A percentile compares a stretch with the other conserved stretches of the same genome.
Conservation (phyloP, 2,797 vertebrate genomes). For the Hybognathus amarus region DNA sequence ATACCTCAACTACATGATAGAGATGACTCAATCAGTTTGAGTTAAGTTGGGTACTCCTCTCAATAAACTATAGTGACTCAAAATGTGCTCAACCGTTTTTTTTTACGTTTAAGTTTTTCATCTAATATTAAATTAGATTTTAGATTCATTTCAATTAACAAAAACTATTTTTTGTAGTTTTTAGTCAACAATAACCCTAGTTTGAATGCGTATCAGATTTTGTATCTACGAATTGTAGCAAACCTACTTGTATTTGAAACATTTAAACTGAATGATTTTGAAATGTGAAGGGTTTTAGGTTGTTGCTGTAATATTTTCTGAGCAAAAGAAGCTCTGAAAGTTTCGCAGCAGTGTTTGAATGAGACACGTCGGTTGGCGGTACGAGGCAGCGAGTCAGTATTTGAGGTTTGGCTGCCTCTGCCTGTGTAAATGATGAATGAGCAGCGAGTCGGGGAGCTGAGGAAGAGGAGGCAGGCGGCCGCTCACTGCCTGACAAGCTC, state of each 20-base stretch:
- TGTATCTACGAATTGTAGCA: not conserved
- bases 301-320: not conserved
- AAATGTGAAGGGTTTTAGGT: too few species aligned
- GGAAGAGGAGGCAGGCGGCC: conserved; percentile 40
- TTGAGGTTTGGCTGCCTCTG: conserved; percentile 26
- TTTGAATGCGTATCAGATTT: not conserved
- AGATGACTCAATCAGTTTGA: too few species aligned
- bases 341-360: conserved; percentile 32
- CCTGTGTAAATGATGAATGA: conserved; percentile 61
- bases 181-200: not conserved
- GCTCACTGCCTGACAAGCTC: conserved; percentile 33
- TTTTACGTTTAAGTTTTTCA: not conserved
- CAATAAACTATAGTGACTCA: too few species aligned
- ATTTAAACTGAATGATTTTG: not conserved
- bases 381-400: conserved; percentile 21
- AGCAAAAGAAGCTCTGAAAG: not conserved
- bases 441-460: conserved; percentile 37
- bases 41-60: too few species aligned
- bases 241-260: not conserved
- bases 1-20: too few species aligned
- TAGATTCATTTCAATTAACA: not conserved
- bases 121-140: not conserved
- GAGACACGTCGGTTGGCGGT: not conserved
- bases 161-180: not conserved
- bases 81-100: too few species aligned